Conservation (phyloP, 2,888 invertebrate genomes). For the Chesias legatella region DNA sequence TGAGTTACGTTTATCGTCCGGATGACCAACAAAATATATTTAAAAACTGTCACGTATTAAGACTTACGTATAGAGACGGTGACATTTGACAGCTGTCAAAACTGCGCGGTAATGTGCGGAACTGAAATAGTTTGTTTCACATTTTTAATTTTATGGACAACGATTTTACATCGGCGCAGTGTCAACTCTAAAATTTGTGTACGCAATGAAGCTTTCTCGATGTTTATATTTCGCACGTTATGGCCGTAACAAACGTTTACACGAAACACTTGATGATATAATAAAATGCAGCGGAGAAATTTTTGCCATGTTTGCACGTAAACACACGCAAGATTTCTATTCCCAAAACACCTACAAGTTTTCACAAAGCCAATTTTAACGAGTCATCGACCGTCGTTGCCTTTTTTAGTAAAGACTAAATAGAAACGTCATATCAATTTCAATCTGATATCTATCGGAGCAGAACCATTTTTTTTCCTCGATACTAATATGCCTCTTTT, state of each 20-base stretch:
- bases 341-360: constrained; percentile 3
- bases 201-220: constrained; percentile 45
- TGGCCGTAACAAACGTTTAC: constrained; percentile 32
- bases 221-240: constrained; percentile 71
- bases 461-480: too few species aligned
- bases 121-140: too few species aligned
- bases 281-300: constrained; percentile 9
- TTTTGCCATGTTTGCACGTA: constrained; percentile 7
- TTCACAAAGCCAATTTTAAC: background rate
- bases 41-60: too few species aligned
- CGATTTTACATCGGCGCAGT: constrained; percentile 34
- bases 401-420: too few species aligned
- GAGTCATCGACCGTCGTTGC: too few species aligned
- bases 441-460: too few species aligned
- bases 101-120: constrained; percentile 31
- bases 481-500: background rate
- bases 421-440: too few species aligned
- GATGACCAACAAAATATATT: too few species aligned
- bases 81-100: constrained; percentile 45
- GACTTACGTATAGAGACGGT: too few species aligned
- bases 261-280: constrained; percentile 9
- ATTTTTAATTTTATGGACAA: constrained; percentile 34
- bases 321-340: constrained; percentile 13
- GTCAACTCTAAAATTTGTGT: constrained; percentile 23
- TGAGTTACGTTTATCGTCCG: too few species aligned